These are phyloP conservation scores for Sternotherus odoratus DNA, from an alignment of 2,797 vertebrate genomes.

Conservation along the genomic window DNA sequence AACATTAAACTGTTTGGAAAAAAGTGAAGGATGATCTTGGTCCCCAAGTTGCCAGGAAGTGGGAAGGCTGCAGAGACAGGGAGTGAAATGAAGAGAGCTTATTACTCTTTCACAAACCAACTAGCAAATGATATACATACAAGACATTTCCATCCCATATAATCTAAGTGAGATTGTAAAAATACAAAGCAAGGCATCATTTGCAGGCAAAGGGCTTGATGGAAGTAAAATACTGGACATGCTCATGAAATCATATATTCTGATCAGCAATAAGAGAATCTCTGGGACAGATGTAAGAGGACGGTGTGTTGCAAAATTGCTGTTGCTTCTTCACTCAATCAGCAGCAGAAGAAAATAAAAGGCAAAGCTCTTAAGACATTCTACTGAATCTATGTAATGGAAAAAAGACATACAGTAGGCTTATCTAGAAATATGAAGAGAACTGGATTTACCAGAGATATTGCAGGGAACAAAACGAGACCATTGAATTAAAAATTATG, in stretches of 20 bases:
- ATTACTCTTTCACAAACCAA: background rate
- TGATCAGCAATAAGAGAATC: conserved; percentile 5
- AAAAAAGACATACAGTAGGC: background rate
- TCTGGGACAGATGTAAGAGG: background rate
- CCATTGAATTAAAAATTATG: background rate
- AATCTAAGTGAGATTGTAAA: background rate
- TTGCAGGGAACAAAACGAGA: background rate
- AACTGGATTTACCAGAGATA: background rate
- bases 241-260: background rate
- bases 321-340: conserved; percentile 6
- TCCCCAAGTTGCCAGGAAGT: conserved; percentile 5
- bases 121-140: background rate
- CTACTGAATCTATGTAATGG: background rate
- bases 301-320: background rate
- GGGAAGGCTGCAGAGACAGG: background rate
- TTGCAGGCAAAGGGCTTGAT: background rate
- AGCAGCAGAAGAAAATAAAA: background rate
- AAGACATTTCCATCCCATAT: background rate
- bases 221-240: background rate
- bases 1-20: background rate
- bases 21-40: background rate
- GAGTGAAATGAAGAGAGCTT: background rate
- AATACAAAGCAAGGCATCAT: background rate
- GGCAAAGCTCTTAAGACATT: background rate
- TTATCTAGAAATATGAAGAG: background rate